phyloP scores from a whole-genome alignment of 2,888 invertebrate species.

The Harpagoxenus sublaevis region DNA sequence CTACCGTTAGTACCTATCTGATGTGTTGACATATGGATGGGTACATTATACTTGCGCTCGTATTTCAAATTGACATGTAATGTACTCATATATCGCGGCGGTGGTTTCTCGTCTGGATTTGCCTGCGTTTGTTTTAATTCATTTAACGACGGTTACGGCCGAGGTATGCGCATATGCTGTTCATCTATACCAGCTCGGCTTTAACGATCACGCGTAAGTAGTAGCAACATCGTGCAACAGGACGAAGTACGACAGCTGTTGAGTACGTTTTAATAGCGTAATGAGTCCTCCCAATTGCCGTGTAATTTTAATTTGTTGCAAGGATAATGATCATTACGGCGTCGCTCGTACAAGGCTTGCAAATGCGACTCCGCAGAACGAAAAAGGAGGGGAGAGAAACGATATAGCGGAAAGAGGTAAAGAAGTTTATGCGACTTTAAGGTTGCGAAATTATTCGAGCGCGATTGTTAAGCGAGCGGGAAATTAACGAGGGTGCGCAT shows the following conservation, averaged over 20 bases:
- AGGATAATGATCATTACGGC: conserved; percentile 63
- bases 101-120: not conserved
- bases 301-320: conserved; percentile 73
- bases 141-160: not conserved
- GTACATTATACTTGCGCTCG: conserved; percentile 6
- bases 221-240: conserved; percentile 48
- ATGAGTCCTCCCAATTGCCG: conserved; percentile 70
- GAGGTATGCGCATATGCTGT: not conserved
- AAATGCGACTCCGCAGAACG: conserved; percentile 32
- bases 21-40: conserved; percentile 5
- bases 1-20: not conserved
- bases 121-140: conserved; percentile 13
- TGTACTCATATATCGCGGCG: not conserved
- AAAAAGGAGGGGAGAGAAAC: conserved; percentile 5
- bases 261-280: conserved; percentile 70
- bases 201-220: conserved; percentile 63
- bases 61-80: conserved; percentile 21
- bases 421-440: conserved; percentile 55
- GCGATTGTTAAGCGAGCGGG: conserved; percentile 47
- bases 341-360: conserved; percentile 33
- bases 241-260: conserved; percentile 43
- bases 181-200: not conserved
- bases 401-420: conserved; percentile 20
- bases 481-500: conserved; percentile 46
- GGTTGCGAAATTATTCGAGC: conserved; percentile 48